Conservation (phyloP, 2,113 vertebrate genomes). For the Hirundichthys speculiger region DNA sequence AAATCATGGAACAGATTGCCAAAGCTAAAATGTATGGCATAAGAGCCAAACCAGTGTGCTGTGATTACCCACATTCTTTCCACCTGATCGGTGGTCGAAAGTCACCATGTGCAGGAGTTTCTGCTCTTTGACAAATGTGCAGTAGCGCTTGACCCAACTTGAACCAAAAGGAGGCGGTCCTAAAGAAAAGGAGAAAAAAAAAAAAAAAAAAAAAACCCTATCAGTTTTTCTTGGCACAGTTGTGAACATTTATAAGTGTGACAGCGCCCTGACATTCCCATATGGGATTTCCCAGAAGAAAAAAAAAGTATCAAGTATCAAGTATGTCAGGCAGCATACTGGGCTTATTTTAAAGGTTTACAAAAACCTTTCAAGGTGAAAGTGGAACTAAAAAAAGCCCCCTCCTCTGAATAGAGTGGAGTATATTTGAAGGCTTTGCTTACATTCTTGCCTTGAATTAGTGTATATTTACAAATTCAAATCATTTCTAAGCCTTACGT, state of each 20-base stretch:
- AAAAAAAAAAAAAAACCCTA: not conserved
- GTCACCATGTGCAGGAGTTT: constrained; percentile 94
- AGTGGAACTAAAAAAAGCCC: no score
- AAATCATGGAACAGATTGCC: no score
- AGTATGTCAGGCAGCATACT: no score
- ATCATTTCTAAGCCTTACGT: constrained; percentile 79
- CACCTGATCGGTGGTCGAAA: constrained; percentile 95
- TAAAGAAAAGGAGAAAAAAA: constrained; percentile 45
- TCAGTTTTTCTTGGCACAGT: no score
- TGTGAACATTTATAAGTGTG: no score
- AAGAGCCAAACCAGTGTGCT: not conserved
- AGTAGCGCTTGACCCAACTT: constrained; percentile 98
- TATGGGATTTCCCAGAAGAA: no score
- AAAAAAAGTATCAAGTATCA: no score
- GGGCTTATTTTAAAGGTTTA: no score
- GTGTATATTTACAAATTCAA: not conserved
- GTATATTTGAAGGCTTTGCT: not conserved
- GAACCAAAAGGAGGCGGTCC: constrained; percentile 97
- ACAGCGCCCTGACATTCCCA: no score
- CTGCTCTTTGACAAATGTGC: constrained; percentile 93
- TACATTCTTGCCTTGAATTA: not conserved
- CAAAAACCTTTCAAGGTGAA: no score
- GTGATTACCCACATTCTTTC: constrained; percentile 87
- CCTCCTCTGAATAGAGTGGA: not conserved
- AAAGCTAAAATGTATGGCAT: not conserved